Percentiles rank a stretch among this genome's conserved stretches.
Evolutionary conservation across 23 tunicate species (phyloP).

Genomic region (Ciona savignyi): DNA sequence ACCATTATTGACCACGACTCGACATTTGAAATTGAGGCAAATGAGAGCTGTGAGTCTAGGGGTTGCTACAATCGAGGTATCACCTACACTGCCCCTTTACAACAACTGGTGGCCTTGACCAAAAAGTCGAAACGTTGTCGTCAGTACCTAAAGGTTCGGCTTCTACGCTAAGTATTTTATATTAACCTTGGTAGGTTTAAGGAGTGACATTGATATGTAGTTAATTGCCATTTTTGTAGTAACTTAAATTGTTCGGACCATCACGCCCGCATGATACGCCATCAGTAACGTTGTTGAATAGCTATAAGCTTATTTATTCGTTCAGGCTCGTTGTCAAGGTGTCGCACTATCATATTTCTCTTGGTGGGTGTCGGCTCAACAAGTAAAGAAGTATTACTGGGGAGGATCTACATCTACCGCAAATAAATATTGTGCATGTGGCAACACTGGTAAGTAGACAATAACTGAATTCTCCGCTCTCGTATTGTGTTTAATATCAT

Average conservation of each 20-base stretch:
- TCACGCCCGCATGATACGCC: no score
- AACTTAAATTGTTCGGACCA: no score
- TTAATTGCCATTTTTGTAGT: no score
- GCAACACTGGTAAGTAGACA: neutral
- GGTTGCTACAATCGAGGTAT: neutral
- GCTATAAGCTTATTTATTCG: no score
- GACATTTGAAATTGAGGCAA: neutral
- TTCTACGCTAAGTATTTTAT: no score
- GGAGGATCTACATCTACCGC: constrained; percentile 1
- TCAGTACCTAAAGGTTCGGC: neutral
- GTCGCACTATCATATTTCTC: neutral
- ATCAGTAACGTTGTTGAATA: no score
- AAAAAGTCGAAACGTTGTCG: neutral
- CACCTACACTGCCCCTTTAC: neutral
- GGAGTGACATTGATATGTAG: no score
- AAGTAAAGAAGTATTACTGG: neutral
- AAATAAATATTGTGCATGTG: constrained; percentile 1
- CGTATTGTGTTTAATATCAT: no score
- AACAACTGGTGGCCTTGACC: neutral
- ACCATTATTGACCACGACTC: neutral
- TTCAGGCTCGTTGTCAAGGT: neutral
- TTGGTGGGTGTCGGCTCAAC: neutral
- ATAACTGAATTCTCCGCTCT: no score
- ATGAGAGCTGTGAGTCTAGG: neutral
- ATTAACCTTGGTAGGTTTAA: no score